These are phyloP conservation scores for Ochropleura leucogaster DNA, from an alignment of 2,888 invertebrate species.

Conservation along the genomic window DNA sequence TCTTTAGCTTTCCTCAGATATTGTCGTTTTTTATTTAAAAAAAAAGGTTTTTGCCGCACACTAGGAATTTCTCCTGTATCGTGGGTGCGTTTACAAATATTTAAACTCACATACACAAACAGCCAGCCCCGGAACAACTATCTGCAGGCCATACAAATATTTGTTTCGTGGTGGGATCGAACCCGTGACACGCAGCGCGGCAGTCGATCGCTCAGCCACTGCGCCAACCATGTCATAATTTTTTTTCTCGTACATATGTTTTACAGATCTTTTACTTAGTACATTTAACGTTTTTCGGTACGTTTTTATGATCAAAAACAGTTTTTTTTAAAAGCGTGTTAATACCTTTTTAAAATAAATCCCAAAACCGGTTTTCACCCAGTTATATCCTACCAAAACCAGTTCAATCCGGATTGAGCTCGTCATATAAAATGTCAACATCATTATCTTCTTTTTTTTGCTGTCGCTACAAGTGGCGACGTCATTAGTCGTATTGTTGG, in stretches of 20 bases:
- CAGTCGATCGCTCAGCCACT: too few species aligned
- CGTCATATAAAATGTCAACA: slow-evolving; percentile 51
- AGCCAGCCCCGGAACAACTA: too few species aligned
- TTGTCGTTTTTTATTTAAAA: background rate
- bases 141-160: too few species aligned
- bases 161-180: too few species aligned
- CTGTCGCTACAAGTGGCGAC: slow-evolving; percentile 66
- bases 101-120: too few species aligned
- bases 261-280: background rate
- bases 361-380: slow-evolving; percentile 16
- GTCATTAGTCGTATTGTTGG: slow-evolving; percentile 80
- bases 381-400: slow-evolving; percentile 26
- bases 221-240: too few species aligned
- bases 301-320: too few species aligned
- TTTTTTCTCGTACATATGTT: background rate
- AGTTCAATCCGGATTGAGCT: slow-evolving; percentile 40
- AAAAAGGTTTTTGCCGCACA: too few species aligned
- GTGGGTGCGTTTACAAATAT: too few species aligned
- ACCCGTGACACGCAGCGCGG: too few species aligned
- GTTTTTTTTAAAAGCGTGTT: too few species aligned
- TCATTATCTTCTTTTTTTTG: slow-evolving; percentile 63
- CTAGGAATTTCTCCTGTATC: too few species aligned
- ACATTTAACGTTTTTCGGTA: background rate
- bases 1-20: background rate
- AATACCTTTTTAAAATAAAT: slow-evolving; percentile 21